These are phyloP conservation scores for Trinorchestia longiramus DNA, from an alignment of 1,140 invertebrate genomes.

Conservation along the genomic window DNA sequence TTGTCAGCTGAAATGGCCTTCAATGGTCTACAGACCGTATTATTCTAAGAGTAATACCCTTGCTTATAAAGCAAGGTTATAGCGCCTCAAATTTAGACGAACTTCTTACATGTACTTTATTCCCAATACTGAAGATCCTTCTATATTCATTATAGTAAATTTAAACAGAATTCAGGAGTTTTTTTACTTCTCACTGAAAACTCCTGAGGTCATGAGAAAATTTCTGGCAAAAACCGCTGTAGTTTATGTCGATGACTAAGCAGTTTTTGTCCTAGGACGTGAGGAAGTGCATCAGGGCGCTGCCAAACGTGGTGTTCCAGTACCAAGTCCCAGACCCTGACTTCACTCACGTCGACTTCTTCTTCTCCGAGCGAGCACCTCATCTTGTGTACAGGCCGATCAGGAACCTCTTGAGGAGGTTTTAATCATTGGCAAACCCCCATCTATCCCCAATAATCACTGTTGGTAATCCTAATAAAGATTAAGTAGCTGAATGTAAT, in stretches of 20 bases:
- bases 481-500: not conserved
- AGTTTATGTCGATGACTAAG: not conserved
- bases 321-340: constrained; percentile 63
- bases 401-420: not conserved
- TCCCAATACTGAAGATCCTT: too few relatives aligned
- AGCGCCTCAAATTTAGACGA: too few relatives aligned
- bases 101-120: too few relatives aligned
- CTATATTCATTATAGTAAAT: not conserved
- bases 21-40: not conserved
- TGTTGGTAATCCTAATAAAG: not conserved
- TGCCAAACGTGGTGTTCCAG: constrained; percentile 60
- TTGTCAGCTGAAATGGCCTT: not conserved
- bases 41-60: too few relatives aligned
- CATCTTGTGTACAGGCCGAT: not conserved
- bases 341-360: constrained; percentile 70
- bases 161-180: not conserved
- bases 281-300: constrained; percentile 56
- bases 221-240: not conserved
- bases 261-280: constrained; percentile 62
- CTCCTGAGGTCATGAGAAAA: not conserved
- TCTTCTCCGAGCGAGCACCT: constrained; percentile 67
- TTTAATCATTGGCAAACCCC: not conserved
- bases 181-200: not conserved
- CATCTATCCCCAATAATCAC: not conserved
- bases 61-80: too few relatives aligned